Conservation (phyloP, 2,797 vertebrate genomes). For the Percopsis omiscomaycus region DNA sequence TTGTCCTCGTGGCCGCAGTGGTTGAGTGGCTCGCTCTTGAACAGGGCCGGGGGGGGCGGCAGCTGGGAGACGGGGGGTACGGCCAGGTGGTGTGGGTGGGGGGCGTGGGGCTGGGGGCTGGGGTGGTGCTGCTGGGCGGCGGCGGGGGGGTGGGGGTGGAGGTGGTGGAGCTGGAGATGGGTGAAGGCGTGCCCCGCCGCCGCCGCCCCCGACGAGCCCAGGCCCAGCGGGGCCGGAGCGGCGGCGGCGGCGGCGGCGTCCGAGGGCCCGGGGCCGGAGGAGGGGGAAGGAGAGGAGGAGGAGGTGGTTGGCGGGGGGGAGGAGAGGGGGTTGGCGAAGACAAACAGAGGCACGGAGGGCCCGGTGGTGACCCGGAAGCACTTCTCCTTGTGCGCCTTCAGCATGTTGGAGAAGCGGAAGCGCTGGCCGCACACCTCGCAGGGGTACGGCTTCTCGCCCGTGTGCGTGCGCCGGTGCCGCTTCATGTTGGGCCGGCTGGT, state of each 20-base stretch:
- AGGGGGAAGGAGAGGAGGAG: conserved; percentile 63
- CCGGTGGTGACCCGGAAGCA: conserved; percentile 94
- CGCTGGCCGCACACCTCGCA: conserved; percentile 96
- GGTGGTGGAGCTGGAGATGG: conserved; percentile 88
- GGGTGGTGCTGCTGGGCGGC: conserved; percentile 74
- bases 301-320: conserved; percentile 67
- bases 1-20: conserved; percentile 90
- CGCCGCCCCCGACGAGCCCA: conserved; percentile 75
- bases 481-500: conserved; percentile 99
- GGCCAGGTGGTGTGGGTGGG: conserved; percentile 79
- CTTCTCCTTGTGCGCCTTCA: conserved; percentile 96
- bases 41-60: conserved; percentile 91
- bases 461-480: conserved; percentile 93
- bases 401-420: conserved; percentile 99
- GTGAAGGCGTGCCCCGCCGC: conserved; percentile 85
- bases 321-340: conserved; percentile 75
- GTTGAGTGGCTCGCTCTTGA: conserved; percentile 95
- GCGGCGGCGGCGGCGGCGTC: conserved; percentile 64
- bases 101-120: conserved; percentile 76
- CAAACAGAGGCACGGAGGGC: conserved; percentile 76
- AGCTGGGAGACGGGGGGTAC: conserved; percentile 86
- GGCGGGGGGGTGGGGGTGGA: conserved; percentile 85
- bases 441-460: conserved; percentile 95
- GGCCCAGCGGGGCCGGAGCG: conserved; percentile 76
- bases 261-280: conserved; percentile 68